Evolutionary conservation across 2,113 vertebrate genomes (phyloP).

Genomic region (Pipa parva): DNA sequence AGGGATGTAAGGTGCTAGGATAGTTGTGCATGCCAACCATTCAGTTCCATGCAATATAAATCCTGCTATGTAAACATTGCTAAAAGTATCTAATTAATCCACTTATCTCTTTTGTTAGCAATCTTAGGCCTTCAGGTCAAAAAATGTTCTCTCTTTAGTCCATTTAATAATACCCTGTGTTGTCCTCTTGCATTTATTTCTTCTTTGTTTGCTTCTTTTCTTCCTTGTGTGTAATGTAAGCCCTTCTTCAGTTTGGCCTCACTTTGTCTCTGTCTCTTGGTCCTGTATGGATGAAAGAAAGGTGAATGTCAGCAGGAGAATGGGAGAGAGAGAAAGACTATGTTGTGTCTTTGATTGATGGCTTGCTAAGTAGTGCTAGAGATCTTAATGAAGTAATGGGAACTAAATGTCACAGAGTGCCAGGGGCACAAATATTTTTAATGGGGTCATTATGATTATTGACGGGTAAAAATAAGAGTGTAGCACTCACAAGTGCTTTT

Average conservation of each 20-base stretch:
- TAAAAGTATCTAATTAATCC: not conserved
- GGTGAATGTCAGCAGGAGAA: not conserved
- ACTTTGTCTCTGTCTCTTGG: constrained; percentile 33
- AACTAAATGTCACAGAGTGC: constrained; percentile 20
- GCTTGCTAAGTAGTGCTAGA: not conserved
- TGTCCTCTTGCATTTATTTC: not conserved
- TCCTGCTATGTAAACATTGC: no score
- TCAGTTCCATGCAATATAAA: no score
- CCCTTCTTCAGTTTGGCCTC: constrained; percentile 13
- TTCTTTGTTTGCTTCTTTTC: not conserved
- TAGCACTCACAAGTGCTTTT: not conserved
- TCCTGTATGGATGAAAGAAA: constrained; percentile 24
- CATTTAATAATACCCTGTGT: not conserved
- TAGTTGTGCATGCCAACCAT: no score
- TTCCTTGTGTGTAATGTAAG: constrained; percentile 27
- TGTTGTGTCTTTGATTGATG: constrained; percentile 25
- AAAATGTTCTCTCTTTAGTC: not conserved
- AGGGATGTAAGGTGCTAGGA: no score
- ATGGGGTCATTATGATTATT: not conserved
- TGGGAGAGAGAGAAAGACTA: constrained; percentile 5
- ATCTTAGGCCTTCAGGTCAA: not conserved
- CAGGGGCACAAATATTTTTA: not conserved
- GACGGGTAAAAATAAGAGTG: not conserved
- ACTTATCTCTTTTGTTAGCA: not conserved
- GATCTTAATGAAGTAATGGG: constrained; percentile 25